Percentiles rank a stretch among this genome's conserved stretches.
These are phyloP conservation scores for Acrocyrtus sp. DNA, from an alignment of 2,888 invertebrate species.

Conservation along the genomic window DNA sequence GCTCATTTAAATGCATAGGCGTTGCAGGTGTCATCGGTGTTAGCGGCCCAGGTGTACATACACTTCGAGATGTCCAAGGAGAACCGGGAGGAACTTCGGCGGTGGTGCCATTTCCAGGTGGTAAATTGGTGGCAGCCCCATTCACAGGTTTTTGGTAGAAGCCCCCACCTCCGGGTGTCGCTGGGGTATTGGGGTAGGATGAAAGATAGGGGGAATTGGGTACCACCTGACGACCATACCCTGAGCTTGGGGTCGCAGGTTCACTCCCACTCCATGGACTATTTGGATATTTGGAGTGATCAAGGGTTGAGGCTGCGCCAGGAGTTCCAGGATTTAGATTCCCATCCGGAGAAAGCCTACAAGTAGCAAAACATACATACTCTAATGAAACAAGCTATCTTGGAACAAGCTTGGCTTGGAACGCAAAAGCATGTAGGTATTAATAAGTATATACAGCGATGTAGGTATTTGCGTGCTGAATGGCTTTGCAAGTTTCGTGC, in stretches of 20 bases:
- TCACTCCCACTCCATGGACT: conserved; percentile 49
- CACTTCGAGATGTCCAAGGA: conserved; percentile 47
- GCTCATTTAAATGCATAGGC: conserved; percentile 30
- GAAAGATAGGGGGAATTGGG: conserved; percentile 43
- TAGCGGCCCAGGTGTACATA: conserved; percentile 45
- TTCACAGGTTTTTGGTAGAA: conserved; percentile 38
- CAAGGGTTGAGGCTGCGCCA: conserved; percentile 32
- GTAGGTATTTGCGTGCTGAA: too few relatives aligned
- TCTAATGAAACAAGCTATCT: too few relatives aligned
- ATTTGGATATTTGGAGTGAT: conserved; percentile 40
- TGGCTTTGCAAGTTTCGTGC: too few relatives aligned
- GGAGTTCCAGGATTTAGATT: conserved; percentile 48
- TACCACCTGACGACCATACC: conserved; percentile 29
- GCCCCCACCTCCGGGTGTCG: conserved; percentile 41
- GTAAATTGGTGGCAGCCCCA: conserved; percentile 3
- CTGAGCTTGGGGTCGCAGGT: conserved; percentile 45
- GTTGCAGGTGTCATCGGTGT: conserved; percentile 46
- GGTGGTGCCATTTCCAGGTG: conserved; percentile 2
- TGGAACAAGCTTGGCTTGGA: too few relatives aligned
- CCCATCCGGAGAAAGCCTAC: conserved; percentile 40
- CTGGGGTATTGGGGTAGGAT: conserved; percentile 46
- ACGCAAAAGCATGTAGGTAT: too few relatives aligned
- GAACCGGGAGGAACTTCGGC: conserved; percentile 42
- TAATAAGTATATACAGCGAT: too few relatives aligned
- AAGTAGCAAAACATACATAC: too few relatives aligned